These are phyloP conservation scores for Cheilosia grossa DNA, from an alignment of 2,888 invertebrate species.

Conservation along the genomic window DNA sequence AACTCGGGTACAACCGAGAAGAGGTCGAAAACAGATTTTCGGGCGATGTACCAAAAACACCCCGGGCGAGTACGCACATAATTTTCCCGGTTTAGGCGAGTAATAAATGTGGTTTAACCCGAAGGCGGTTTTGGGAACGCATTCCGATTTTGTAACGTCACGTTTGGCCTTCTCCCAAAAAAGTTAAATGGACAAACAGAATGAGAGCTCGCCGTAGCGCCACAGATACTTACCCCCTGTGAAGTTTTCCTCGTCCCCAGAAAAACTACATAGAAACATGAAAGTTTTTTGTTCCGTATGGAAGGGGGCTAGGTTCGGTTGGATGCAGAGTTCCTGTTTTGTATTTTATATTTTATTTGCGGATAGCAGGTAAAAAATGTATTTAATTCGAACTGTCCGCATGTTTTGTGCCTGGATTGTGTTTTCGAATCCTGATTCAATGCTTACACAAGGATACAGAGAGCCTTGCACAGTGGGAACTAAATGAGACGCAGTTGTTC, in stretches of 20 bases:
- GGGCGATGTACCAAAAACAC: slow-evolving; percentile 53
- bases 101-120: slow-evolving; percentile 81
- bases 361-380: neutral
- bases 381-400: too few relatives aligned
- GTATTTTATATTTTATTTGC: neutral
- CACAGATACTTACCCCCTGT: neutral
- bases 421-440: too few relatives aligned
- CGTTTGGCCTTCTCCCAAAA: slow-evolving; percentile 69
- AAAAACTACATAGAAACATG: neutral
- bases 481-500: too few relatives aligned
- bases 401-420: too few relatives aligned
- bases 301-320: neutral
- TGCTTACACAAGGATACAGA: too few relatives aligned
- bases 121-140: slow-evolving; percentile 56
- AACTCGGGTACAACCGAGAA: slow-evolving; percentile 57
- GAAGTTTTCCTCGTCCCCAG: neutral
- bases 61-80: slow-evolving; percentile 72
- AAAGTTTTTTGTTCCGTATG: neutral
- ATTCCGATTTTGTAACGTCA: slow-evolving; percentile 65
- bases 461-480: too few relatives aligned
- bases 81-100: slow-evolving; percentile 77
- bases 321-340: neutral
- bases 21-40: slow-evolving; percentile 71
- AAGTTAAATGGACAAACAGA: slow-evolving; percentile 22
- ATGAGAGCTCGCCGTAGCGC: neutral